phyloP scores from a whole-genome alignment of 2,888 invertebrate species.

The Anodontia alba region DNA sequence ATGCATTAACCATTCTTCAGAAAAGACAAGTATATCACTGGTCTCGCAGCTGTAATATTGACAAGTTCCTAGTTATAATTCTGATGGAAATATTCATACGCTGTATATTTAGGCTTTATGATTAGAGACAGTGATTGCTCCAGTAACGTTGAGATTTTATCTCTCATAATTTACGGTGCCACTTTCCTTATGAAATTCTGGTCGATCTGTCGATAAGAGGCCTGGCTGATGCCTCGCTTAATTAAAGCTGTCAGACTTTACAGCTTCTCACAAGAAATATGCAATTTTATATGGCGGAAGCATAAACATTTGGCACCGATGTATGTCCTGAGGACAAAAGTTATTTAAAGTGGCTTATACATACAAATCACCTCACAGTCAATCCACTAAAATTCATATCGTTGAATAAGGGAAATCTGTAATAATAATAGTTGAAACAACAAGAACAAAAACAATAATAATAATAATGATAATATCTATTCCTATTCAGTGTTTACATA shows the following conservation, averaged over 20 bases:
- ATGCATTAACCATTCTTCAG: too few relatives aligned
- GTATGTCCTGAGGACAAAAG: not conserved
- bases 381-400: too few relatives aligned
- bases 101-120: not conserved
- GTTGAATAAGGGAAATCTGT: too few relatives aligned
- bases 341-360: not conserved
- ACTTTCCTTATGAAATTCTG: slow-evolving; percentile 5
- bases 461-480: too few relatives aligned
- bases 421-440: too few relatives aligned
- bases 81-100: not conserved
- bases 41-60: not conserved
- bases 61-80: not conserved
- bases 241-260: slow-evolving; percentile 18
- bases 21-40: too few relatives aligned
- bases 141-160: slow-evolving; percentile 1
- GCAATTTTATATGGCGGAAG: not conserved
- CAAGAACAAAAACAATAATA: too few relatives aligned
- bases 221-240: slow-evolving; percentile 7
- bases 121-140: slow-evolving; percentile 8
- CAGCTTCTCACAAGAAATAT: slow-evolving; percentile 8
- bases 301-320: not conserved
- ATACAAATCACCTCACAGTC: too few relatives aligned
- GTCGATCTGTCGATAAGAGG: slow-evolving; percentile 13
- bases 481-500: too few relatives aligned
- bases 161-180: slow-evolving; percentile 4